Conservation (phyloP, 2,888 invertebrate species). For the Yponomeuta malinellus region DNA sequence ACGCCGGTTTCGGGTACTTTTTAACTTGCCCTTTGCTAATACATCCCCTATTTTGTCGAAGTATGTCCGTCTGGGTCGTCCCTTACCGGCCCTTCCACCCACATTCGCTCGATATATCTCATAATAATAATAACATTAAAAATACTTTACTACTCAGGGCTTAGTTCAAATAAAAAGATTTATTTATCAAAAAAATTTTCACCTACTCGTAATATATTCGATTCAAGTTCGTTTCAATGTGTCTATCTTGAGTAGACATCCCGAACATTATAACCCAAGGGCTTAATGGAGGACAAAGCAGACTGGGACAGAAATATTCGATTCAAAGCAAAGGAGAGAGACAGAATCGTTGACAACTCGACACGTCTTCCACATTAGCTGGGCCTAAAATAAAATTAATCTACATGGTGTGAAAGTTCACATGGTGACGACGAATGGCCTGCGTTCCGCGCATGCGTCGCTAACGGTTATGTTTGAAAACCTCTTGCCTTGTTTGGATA, state of each 20-base stretch:
- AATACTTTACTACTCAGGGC: no score
- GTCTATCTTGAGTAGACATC: conserved; percentile 16
- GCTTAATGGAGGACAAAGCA: conserved; percentile 58
- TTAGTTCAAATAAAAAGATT: no score
- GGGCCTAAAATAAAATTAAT: conserved; percentile 67
- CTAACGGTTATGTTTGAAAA: conserved; percentile 23
- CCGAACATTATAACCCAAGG: conserved; percentile 44
- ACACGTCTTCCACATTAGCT: conserved; percentile 54
- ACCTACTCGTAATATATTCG: no score
- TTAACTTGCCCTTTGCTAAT: no score
- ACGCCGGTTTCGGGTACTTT: no score
- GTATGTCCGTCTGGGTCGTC: no score
- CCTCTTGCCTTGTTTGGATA: neutral
- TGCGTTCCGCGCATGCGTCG: conserved; percentile 30
- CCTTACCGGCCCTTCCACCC: no score
- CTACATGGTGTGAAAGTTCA: conserved; percentile 65
- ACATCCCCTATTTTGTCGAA: no score
- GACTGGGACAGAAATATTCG: conserved; percentile 62
- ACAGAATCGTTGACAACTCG: conserved; percentile 30
- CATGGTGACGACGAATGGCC: conserved; percentile 48
- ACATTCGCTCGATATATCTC: no score
- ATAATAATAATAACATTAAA: no score
- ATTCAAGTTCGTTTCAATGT: no score
- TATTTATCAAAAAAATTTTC: no score
- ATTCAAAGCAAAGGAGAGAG: conserved; percentile 49